A percentile compares a stretch with the other conserved stretches of the same genome.
Evolutionary conservation across 2,797 vertebrate genomes (phyloP).

Genomic region (Lycodopsis pacificus): DNA sequence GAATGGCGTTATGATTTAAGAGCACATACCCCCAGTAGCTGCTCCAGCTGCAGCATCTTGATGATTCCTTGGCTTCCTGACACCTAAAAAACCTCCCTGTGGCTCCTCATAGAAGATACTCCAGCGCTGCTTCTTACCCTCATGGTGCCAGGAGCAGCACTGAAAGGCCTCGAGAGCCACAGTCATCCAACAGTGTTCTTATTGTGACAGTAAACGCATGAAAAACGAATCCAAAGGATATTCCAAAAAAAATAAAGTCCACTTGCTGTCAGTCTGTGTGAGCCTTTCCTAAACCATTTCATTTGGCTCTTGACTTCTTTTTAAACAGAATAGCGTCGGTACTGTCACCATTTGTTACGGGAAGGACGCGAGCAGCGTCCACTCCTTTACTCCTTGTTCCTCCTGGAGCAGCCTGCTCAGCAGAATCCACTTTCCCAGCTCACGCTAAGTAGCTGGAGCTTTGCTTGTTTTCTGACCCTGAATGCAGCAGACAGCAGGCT

Average conservation of each 20-base stretch:
- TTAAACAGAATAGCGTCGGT: conserved; percentile 5
- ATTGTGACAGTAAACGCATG: not conserved
- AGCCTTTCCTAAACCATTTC: not conserved
- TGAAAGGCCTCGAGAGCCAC: conserved; percentile 3
- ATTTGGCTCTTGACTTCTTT: not conserved
- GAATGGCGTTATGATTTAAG: not conserved
- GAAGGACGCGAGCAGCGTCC: conserved; percentile 1
- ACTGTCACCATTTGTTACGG: not conserved
- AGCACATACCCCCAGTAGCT: conserved; percentile 76
- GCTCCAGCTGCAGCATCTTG: conserved; percentile 76
- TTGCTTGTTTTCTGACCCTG: conserved; percentile 77
- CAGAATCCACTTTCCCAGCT: conserved; percentile 79
- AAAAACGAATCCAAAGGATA: conserved; percentile 14
- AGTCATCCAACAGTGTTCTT: conserved; percentile 8
- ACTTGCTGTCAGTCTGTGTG: not conserved
- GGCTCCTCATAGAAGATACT: conserved; percentile 25
- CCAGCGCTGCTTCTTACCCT: not conserved
- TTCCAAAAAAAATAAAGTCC: not conserved
- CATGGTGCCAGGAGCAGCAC: conserved; percentile 31
- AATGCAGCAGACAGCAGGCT: conserved; percentile 51
- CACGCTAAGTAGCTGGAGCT: conserved; percentile 77
- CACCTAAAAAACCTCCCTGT: conserved; percentile 38
- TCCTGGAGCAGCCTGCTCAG: conserved; percentile 57
- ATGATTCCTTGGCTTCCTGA: conserved; percentile 47
- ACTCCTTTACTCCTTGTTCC: conserved; percentile 24